These are phyloP conservation scores for Catharus ustulatus DNA, from an alignment of 2,797 vertebrate genomes.

Conservation along the genomic window DNA sequence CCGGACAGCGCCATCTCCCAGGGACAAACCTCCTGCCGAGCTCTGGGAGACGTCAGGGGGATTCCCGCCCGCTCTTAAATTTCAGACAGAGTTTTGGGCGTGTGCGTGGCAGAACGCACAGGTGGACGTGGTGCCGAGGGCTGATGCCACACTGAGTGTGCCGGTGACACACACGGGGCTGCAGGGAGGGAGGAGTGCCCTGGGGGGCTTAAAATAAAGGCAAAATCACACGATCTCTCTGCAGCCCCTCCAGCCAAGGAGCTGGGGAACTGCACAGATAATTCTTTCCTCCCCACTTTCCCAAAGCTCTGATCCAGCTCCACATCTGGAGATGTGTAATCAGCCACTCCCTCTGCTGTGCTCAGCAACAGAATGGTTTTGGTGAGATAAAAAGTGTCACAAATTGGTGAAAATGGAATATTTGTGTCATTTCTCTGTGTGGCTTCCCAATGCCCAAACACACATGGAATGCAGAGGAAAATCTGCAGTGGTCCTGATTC, in stretches of 20 bases:
- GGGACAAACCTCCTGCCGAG: not conserved
- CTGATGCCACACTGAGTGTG: rapidly evolving
- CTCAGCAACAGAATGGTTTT: not conserved
- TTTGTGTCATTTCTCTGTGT: not conserved
- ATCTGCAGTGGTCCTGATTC: not conserved
- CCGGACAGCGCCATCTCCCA: not conserved
- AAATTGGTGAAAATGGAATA: not conserved
- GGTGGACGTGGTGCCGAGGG: not conserved
- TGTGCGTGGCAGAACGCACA: not conserved
- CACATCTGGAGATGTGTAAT: not conserved
- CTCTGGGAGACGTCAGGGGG: not conserved
- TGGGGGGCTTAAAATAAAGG: not conserved
- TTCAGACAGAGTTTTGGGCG: rapidly evolving
- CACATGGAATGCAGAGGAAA: not conserved
- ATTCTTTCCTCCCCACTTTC: not conserved
- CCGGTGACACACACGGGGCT: not conserved
- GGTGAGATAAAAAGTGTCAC: not conserved
- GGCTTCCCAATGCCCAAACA: not conserved
- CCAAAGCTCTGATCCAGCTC: not conserved
- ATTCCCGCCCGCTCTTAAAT: too few species aligned
- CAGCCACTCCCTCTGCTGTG: not conserved
- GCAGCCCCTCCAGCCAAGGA: not conserved
- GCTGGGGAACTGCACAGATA: not conserved
- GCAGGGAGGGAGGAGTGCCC: not conserved
- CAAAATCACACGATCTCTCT: not conserved